Percentiles rank a stretch among this genome's conserved stretches.
These are phyloP conservation scores for Tetheella fluctuosa DNA, from an alignment of 2,888 invertebrate species.

Conservation along the genomic window DNA sequence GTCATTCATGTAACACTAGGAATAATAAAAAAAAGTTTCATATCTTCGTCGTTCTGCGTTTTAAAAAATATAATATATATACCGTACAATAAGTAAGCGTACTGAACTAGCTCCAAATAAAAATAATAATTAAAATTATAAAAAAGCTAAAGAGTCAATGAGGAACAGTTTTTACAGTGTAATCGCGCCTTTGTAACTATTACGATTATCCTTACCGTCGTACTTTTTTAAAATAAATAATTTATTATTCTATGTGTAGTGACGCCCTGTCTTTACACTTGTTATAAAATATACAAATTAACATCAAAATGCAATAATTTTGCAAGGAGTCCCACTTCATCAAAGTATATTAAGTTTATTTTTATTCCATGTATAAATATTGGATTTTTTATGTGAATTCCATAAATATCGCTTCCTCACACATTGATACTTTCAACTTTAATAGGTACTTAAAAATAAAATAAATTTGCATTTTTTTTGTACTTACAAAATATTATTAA, in stretches of 20 bases:
- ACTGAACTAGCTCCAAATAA: conserved; percentile 72
- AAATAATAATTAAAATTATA: conserved; percentile 60
- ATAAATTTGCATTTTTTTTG: no score
- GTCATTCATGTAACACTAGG: conserved; percentile 80
- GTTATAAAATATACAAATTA: background rate
- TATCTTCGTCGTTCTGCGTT: conserved; percentile 58
- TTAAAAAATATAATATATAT: conserved; percentile 36
- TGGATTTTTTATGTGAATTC: no score
- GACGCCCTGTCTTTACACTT: conserved; percentile 30
- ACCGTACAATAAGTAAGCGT: conserved; percentile 80
- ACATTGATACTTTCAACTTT: no score
- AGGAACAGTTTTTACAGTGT: conserved; percentile 68
- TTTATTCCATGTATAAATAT: no score
- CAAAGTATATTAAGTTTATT: no score
- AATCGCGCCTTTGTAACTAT: conserved; percentile 24
- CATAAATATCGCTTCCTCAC: no score
- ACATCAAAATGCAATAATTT: background rate
- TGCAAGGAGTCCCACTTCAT: no score
- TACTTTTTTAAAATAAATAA: conserved; percentile 53
- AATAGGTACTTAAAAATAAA: no score
- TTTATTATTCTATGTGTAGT: conserved; percentile 47
- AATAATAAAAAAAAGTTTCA: conserved; percentile 59
- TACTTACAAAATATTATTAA: no score
- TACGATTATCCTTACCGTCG: background rate
- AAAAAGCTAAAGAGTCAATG: conserved; percentile 53